Conservation (phyloP, 1,140 invertebrate species). For the Microplitis demolitor region DNA sequence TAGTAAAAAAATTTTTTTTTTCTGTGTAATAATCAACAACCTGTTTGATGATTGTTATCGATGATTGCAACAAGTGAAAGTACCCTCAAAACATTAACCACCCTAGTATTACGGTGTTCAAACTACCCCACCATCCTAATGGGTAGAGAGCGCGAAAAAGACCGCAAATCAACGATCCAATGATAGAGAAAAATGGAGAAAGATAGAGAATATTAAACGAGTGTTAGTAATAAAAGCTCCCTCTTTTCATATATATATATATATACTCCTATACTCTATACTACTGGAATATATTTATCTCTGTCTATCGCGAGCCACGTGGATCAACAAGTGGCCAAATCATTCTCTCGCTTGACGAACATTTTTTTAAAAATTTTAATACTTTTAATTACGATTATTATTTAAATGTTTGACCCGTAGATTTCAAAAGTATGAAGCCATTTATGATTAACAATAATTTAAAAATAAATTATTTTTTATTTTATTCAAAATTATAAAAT, state of each 20-base stretch:
- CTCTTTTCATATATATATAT: neutral
- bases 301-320: constrained; percentile 31
- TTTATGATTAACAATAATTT: neutral
- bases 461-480: constrained; percentile 18
- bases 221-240: neutral
- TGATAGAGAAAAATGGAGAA: too few species aligned
- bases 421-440: too few species aligned
- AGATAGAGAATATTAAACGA: too few species aligned
- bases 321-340: constrained; percentile 60
- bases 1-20: neutral
- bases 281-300: neutral
- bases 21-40: constrained; percentile 34
- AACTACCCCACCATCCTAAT: neutral
- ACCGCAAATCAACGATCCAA: too few species aligned
- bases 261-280: neutral
- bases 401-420: neutral
- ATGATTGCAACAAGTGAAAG: constrained; percentile 59
- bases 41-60: constrained; percentile 59
- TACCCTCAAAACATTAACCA: constrained; percentile 10
- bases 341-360: constrained; percentile 40
- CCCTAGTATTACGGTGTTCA: neutral
- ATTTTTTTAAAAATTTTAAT: neutral
- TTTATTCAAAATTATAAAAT: neutral
- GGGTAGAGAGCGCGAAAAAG: neutral
- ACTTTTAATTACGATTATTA: too few species aligned